Base-by-base conservation (phyloP, 2,797 vertebrate genomes). In the Heteromormyrus szaboi region DNA sequence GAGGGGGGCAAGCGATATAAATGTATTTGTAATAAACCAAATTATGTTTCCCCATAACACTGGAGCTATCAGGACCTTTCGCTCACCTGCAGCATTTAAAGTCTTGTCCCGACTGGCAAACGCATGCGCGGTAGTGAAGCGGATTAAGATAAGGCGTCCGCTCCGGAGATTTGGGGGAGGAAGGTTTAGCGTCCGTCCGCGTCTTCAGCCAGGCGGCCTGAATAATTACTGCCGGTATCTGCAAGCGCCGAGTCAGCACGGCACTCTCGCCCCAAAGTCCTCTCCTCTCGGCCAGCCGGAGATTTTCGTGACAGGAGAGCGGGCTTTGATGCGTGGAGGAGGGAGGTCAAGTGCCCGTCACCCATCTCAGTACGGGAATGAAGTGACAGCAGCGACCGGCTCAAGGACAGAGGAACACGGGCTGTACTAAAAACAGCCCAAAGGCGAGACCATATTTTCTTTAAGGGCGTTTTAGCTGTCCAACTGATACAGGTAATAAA, bases 141-240 rank as follows among this genome's bases (percentile, higher is more conserved):
- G 53, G 37, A 86, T 86, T 56, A 59, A 86, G 85, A 86, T 86
- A 86, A 86, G 85, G 25, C 22, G 12, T 8, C 29, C 53, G 14
- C 25, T 86, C 51, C 33, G 53, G 29, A 86, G 51, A 37, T 56
- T 33, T 19, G 25, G 6, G 25, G 48, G 2, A 56, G 22, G 7
- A 5, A 11, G 29, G 50, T 12, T 54, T 56, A 41, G 53, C 53
- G 22, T 86, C 53, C 17, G 17, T 11, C 29, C 85, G 51, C 33
- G 11, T 29, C 22, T 29, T 37, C 51, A 22, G 84, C 4, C 1
- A 48, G 17, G 33, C n/a, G 14, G 25, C 48, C n/a, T 3, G 17
- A 2, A 12, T 84, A 11, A 25, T 22, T 19, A n/a, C 17, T 19
- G 33, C 53, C 51, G 50, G 14, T 4, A 7, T 37, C n/a, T 17